phyloP scores from a whole-genome alignment of 2,113 vertebrate species.

The Tapirus terrestris region DNA sequence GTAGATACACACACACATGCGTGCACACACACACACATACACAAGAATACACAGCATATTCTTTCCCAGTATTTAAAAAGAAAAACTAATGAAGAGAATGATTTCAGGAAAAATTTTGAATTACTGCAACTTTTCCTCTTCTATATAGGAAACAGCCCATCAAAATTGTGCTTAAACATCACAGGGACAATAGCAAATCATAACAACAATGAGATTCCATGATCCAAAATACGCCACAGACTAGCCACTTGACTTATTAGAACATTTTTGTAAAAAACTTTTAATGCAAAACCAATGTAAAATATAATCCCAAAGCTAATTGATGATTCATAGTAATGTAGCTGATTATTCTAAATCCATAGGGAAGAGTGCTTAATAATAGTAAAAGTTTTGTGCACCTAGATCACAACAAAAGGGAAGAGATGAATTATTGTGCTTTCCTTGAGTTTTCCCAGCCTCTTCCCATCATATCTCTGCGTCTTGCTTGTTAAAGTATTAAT shows the following conservation, averaged over 20 bases:
- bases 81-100: neutral
- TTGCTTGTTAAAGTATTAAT: neutral
- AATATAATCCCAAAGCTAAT: neutral
- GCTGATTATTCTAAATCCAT: neutral
- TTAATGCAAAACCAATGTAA: neutral
- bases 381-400: neutral
- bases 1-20: neutral
- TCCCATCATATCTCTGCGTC: neutral
- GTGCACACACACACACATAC: neutral
- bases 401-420: neutral
- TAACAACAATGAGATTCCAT: neutral
- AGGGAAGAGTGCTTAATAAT: neutral
- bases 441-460: neutral
- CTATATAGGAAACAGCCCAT: neutral
- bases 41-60: neutral
- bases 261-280: neutral
- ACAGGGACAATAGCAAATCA: neutral
- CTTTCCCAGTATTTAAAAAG: neutral
- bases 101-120: neutral
- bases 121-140: neutral
- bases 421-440: neutral
- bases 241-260: neutral
- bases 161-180: neutral
- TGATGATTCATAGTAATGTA: neutral
- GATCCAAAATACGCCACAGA: neutral